Evolutionary conservation across 2,113 vertebrate species (phyloP).

Genomic region (Pomatorhinus ruficollis): DNA sequence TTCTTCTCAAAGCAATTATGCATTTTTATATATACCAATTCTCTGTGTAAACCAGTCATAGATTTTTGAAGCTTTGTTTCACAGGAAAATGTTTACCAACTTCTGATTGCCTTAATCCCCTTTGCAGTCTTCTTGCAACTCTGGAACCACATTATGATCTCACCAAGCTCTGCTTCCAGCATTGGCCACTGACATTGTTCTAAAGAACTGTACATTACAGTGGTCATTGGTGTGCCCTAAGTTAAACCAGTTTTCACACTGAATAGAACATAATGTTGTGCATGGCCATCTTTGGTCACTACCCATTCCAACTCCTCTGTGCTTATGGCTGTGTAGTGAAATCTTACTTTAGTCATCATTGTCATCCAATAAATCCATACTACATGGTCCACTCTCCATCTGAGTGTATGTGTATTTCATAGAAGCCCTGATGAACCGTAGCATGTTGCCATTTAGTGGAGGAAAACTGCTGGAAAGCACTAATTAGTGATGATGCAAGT

Average conservation of each 20-base stretch:
- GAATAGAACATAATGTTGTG: neutral
- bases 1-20: neutral
- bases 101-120: neutral
- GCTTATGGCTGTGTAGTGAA: neutral
- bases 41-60: neutral
- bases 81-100: neutral
- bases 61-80: neutral
- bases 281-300: accelerated
- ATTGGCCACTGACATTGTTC: neutral
- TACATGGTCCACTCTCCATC: neutral
- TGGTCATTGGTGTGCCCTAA: neutral
- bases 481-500: neutral
- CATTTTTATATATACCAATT: neutral
- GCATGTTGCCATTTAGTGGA: neutral
- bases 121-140: neutral
- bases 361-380: neutral
- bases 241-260: neutral
- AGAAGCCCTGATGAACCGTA: neutral
- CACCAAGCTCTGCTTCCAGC: neutral
- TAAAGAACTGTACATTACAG: neutral
- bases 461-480: neutral
- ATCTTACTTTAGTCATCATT: neutral
- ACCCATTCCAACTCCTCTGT: neutral
- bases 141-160: neutral
- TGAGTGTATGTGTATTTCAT: neutral